These are phyloP conservation scores for Ibycter americanus DNA, from an alignment of 2,797 vertebrate genomes.

Conservation along the genomic window DNA sequence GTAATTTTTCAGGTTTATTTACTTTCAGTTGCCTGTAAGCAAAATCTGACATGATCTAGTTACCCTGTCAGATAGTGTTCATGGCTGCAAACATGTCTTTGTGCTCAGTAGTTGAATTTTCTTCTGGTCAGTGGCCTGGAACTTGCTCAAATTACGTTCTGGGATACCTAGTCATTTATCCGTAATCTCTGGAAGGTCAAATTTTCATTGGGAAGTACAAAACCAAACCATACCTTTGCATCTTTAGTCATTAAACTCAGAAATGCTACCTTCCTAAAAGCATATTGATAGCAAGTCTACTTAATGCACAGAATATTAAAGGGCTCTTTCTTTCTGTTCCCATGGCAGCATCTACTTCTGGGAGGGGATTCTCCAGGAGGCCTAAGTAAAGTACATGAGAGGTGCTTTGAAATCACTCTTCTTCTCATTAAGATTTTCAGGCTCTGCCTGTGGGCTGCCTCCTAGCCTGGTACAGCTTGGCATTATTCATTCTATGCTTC, in stretches of 20 bases:
- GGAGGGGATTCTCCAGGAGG: neutral
- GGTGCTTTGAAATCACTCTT: neutral
- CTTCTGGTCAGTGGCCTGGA: constrained; percentile 53
- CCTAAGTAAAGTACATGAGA: neutral
- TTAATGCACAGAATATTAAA: constrained; percentile 30
- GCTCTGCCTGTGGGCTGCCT: neutral
- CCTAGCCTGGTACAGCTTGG: neutral
- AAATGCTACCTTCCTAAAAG: neutral
- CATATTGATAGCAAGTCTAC: neutral
- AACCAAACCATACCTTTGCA: neutral
- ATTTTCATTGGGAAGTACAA: constrained; percentile 13
- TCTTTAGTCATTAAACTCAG: constrained; percentile 26
- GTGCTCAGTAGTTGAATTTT: constrained; percentile 39
- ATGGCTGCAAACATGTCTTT: constrained; percentile 22
- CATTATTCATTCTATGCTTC: neutral
- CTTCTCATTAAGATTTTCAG: neutral
- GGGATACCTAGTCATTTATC: constrained; percentile 49
- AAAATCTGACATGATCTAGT: constrained; percentile 71
- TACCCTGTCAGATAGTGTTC: constrained; percentile 51
- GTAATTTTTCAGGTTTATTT: constrained; percentile 71
- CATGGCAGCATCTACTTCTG: constrained; percentile 27
- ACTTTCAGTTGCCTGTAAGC: constrained; percentile 67
- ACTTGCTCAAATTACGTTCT: constrained; percentile 36
- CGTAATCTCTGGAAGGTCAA: constrained; percentile 24
- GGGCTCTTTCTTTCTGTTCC: constrained; percentile 18